phyloP scores from a whole-genome alignment of 1,140 invertebrate genomes.

The Drosophila bocqueti region DNA sequence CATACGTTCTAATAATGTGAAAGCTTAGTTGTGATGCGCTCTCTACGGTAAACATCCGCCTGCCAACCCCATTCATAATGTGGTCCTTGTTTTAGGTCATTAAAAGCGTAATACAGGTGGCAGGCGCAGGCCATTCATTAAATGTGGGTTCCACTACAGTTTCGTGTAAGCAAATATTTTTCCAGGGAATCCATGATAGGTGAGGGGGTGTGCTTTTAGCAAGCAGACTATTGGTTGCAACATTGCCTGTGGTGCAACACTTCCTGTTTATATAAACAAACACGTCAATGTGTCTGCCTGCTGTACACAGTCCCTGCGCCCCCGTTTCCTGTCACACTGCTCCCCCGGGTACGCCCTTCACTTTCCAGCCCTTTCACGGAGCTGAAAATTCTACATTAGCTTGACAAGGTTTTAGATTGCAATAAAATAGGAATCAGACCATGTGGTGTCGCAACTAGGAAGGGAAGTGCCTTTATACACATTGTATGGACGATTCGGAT shows the following conservation, averaged over 20 bases:
- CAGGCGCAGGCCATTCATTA: constrained; percentile 68
- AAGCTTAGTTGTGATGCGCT: constrained; percentile 3
- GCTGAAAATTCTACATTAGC: constrained; percentile 67
- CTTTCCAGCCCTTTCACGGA: constrained; percentile 14
- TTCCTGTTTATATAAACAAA: constrained; percentile 80
- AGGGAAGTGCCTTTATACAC: background rate
- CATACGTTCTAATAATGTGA: background rate
- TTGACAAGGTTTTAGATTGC: constrained; percentile 68
- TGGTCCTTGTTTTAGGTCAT: constrained; percentile 29
- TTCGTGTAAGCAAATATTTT: constrained; percentile 74
- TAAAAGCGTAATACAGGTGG: constrained; percentile 26
- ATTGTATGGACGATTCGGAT: background rate
- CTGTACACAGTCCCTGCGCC: background rate
- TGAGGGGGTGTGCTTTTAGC: background rate
- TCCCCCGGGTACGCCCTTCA: background rate
- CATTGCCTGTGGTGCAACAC: constrained; percentile 70
- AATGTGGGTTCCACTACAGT: constrained; percentile 67
- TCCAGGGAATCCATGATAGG: constrained; percentile 44
- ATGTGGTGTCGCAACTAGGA: constrained; percentile 20
- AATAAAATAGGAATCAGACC: constrained; percentile 42
- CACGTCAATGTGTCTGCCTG: constrained; percentile 71
- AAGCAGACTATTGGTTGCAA: constrained; percentile 46
- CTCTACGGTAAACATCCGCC: constrained; percentile 32
- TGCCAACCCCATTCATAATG: constrained; percentile 23
- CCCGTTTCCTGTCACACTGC: background rate